These are phyloP conservation scores for Megalops atlanticus DNA, from an alignment of 2,113 vertebrate genomes.

Conservation along the genomic window DNA sequence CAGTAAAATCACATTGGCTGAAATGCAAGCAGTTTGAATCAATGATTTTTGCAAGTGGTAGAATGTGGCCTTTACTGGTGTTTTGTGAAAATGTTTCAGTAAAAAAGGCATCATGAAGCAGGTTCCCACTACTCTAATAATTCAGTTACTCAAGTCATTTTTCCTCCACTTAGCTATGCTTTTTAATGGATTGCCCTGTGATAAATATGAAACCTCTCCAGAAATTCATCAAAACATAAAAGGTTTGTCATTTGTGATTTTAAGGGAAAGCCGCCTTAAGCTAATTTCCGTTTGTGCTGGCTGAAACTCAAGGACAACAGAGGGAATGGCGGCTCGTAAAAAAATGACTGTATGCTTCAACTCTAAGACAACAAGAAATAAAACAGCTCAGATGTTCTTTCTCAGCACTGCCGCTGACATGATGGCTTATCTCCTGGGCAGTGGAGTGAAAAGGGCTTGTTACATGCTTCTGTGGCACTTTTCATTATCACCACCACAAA, in stretches of 20 bases:
- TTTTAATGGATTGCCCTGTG: neutral
- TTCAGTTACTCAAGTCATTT: neutral
- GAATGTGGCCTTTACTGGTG: neutral
- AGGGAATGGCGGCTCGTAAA: constrained; percentile 46
- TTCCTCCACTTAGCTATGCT: neutral
- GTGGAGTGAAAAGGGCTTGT: constrained; percentile 69
- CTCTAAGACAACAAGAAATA: constrained; percentile 50
- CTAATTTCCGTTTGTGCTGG: constrained; percentile 48
- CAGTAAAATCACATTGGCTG: neutral
- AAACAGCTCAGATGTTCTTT: constrained; percentile 49
- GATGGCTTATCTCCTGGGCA: constrained; percentile 69
- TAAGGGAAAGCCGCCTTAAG: constrained; percentile 40
- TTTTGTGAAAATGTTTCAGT: neutral
- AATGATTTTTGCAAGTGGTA: neutral
- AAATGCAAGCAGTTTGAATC: neutral
- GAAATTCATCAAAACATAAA: constrained; percentile 41
- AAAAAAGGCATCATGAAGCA: neutral
- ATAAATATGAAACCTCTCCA: constrained; percentile 30
- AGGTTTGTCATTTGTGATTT: constrained; percentile 33
- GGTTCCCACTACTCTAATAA: neutral
- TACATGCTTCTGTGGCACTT: constrained; percentile 79
- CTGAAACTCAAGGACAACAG: constrained; percentile 49
- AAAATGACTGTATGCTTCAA: constrained; percentile 24
- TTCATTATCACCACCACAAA: constrained; percentile 83
- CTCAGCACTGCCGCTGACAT: constrained; percentile 58